Evolutionary conservation across 2,888 invertebrate species (phyloP).

Genomic region (Eristalis tenax): DNA sequence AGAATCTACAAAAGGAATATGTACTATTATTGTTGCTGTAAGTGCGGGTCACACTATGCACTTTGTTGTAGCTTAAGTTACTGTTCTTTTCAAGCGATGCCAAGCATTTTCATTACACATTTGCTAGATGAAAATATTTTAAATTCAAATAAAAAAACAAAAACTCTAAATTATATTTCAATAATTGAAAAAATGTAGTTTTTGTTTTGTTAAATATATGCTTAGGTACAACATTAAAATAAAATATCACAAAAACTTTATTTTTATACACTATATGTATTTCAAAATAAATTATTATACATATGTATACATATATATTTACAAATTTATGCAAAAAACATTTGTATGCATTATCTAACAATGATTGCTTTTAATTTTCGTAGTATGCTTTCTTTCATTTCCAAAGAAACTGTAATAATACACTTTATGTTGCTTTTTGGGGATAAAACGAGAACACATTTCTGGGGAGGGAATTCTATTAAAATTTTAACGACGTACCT

Average conservation of each 20-base stretch:
- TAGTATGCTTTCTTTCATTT: constrained; percentile 12
- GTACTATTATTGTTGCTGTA: background rate
- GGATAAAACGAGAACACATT: constrained; percentile 63
- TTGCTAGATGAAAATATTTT: constrained; percentile 47
- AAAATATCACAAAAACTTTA: constrained; percentile 68
- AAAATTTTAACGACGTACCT: constrained; percentile 16
- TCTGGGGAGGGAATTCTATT: constrained; percentile 26
- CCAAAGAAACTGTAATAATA: constrained; percentile 73
- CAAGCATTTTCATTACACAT: constrained; percentile 72
- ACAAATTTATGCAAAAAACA: constrained; percentile 13
- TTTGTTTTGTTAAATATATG: constrained; percentile 35
- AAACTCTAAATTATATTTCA: constrained; percentile 48
- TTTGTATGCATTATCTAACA: constrained; percentile 54
- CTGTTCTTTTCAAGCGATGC: constrained; percentile 73
- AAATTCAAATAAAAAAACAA: constrained; percentile 24
- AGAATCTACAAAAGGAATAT: constrained; percentile 51
- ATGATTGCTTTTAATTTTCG: constrained; percentile 62
- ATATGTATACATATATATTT: constrained; percentile 52
- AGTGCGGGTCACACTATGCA: constrained; percentile 73
- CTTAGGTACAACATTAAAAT: constrained; percentile 58
- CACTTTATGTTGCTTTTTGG: constrained; percentile 44
- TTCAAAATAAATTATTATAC: constrained; percentile 56
- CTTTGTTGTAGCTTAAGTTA: constrained; percentile 60
- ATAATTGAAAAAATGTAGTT: constrained; percentile 48
- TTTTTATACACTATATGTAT: constrained; percentile 50